phyloP scores from a whole-genome alignment of 2,797 vertebrate species.

The Enteromius afrohamiltoni region DNA sequence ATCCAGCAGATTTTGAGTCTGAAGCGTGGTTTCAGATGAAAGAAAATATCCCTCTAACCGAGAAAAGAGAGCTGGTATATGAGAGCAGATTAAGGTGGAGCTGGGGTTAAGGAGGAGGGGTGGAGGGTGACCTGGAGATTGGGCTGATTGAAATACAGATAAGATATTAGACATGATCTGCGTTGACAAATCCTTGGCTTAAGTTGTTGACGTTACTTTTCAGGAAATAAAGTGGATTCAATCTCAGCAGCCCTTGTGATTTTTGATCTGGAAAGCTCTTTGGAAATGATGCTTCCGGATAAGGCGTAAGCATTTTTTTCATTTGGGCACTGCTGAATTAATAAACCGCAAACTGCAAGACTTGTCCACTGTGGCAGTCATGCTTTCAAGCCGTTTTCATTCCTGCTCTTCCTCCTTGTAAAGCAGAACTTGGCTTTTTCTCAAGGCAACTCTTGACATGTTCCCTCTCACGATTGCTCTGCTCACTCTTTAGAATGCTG shows the following conservation, averaged over 20 bases:
- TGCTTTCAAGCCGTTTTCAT: slow-evolving; percentile 37
- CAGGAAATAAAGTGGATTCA: slow-evolving; percentile 36
- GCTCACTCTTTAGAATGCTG: slow-evolving; percentile 54
- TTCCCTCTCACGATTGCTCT: slow-evolving; percentile 41
- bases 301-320: slow-evolving; percentile 40
- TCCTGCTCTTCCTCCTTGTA: slow-evolving; percentile 54
- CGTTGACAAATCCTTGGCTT: slow-evolving; percentile 61
- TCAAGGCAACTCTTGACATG: slow-evolving; percentile 66
- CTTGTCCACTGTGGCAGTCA: slow-evolving; percentile 16
- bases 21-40: slow-evolving; percentile 37
- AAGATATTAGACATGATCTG: slow-evolving; percentile 60
- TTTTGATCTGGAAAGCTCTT: slow-evolving; percentile 33
- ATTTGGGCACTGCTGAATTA: slow-evolving; percentile 22
- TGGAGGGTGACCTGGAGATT: slow-evolving; percentile 53
- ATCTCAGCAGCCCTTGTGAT: slow-evolving; percentile 30
- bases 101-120: neutral
- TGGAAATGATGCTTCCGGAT: slow-evolving; percentile 28
- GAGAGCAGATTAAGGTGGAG: slow-evolving; percentile 50
- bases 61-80: slow-evolving; percentile 58
- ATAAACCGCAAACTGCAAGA: slow-evolving; percentile 54
- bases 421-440: slow-evolving; percentile 58
- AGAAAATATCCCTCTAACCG: slow-evolving; percentile 37
- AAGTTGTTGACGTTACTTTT: slow-evolving; percentile 47
- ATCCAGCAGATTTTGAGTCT: slow-evolving; percentile 33
- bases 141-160: slow-evolving; percentile 59